Base-by-base conservation (phyloP, 2,797 vertebrate genomes). In the Allobates femoralis region DNA sequence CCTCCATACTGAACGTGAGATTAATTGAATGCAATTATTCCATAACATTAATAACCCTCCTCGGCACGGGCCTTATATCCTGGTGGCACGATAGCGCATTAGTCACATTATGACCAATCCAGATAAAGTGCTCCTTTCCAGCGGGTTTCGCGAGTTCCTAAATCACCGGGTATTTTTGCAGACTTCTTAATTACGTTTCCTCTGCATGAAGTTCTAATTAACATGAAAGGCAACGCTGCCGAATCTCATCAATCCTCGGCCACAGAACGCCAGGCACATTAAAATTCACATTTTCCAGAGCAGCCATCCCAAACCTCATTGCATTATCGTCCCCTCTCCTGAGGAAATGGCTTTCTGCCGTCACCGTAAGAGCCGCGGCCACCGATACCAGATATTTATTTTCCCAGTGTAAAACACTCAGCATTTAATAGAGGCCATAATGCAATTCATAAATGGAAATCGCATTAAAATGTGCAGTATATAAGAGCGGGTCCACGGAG, bases 201-300 rank as follows among this genome's bases (percentile, higher is more conserved):
- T 53, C 81, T 58, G 83, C 71, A 67, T 67, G 50, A 74, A 84
- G 69, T 64, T 81, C 82, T 88, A 88, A 88, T 88, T 88, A 88
- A 88, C 83, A 84, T 85, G 83, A 88, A 85, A 88, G 83, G 71
- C 77, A 75, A 51, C 37, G 69, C 82, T 81, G 77, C 26, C n/a
- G 78, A 88, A 88, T 76, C 77, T 58, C 87, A 88, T 88, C 87
- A 77, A 85, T 88, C 58, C 60, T 51, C 78, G 76, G 46, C 50
- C 55, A 3, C 74, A 81, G 78, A 77, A 84, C 46, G 71, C 30
- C 51, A 6, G 56, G 23, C 23, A 16, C 87, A 88, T 88, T 88
- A 85, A 88, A 76, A 88, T 81, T 85, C 83, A 76, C 83, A 88
- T 88, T 75, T 87, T 88, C 87, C 60, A 26, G 87, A 58, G 83